Base-by-base conservation (phyloP, 2,888 invertebrate species). In the Altica lythri region DNA sequence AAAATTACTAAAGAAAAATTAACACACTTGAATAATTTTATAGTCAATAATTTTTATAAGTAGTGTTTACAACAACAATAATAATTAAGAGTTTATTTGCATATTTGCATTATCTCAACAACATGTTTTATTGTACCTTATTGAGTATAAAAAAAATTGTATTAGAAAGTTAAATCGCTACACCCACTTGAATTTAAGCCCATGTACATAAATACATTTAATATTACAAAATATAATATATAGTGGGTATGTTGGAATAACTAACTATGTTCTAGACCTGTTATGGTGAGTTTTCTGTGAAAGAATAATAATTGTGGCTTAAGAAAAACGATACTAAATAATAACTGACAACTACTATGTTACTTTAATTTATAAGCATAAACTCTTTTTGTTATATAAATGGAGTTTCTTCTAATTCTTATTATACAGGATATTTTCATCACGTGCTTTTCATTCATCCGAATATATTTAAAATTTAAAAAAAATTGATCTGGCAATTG, bases 111-210 rank as follows among this genome's bases (percentile, higher is more conserved):
- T 40, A 40, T 40, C 40, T 40, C 40, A 14, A 40, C 22, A 1
- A 40, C 40, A 25, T 48, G 17, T 29, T 17, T 48, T 29, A 29
- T 27, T 37, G 37, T 29, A 16, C 45, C 49, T 49, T 52, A 52
- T 38, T 38, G 44, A 47, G 45, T 37, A 38, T 22, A 50, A 55
- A 52, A 51, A 55, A 56, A 48, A 46, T 18, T 2, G 30, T n/a
- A 53, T 55, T 59, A 59, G 58, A 59, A 59, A 59, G 58, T 55
- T 45, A 35, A 38, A 27, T 25, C 42, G 46, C 12, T n/a, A 48
- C 49, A 42, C 58, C 58, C 47, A 59, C 58, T 35, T 38, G 17
- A 42, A 45, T 49, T 42, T 49, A 42, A 35, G 35, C 44, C 14
- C 19, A 27, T 55, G 35, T 18, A 48, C 46, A 49, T 44, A 17